These are phyloP conservation scores for Nephrotoma flavescens DNA, from an alignment of 2,888 invertebrate genomes.

Conservation along the genomic window DNA sequence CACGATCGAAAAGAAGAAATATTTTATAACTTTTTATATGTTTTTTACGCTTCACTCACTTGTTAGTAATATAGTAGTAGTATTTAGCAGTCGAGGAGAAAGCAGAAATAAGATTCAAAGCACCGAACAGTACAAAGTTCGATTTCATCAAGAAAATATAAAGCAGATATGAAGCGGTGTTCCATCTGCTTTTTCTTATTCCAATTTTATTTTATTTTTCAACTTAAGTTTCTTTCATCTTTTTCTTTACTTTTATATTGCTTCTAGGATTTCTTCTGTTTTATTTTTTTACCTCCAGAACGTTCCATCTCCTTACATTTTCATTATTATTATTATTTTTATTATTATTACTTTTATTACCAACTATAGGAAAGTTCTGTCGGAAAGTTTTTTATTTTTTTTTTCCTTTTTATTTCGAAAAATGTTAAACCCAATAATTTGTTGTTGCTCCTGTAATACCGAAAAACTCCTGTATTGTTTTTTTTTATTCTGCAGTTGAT, in stretches of 20 bases:
- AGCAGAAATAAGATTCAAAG: neutral
- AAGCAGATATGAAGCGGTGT: neutral
- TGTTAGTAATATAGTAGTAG: neutral
- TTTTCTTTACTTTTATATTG: neutral
- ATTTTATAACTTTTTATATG: neutral
- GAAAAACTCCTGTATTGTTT: neutral
- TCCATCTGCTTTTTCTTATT: neutral
- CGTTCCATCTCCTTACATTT: neutral
- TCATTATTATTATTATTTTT: neutral
- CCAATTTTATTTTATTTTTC: neutral
- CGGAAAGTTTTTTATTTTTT: neutral
- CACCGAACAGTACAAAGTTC: neutral
- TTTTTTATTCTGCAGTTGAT: neutral
- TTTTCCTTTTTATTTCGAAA: neutral
- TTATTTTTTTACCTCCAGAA: neutral
- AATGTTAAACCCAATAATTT: neutral
- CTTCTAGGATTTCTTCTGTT: neutral
- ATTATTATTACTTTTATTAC: neutral
- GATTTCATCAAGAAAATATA: no score
- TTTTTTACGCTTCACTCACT: neutral
- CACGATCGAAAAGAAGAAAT: neutral
- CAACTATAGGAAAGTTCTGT: neutral
- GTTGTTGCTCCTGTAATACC: neutral
- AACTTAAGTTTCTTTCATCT: neutral
- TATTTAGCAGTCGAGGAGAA: neutral